A percentile compares a stretch with the other conserved stretches of the same genome.
Conservation (phyloP, 2,113 vertebrate species). For the Hippocampus abdominalis region DNA sequence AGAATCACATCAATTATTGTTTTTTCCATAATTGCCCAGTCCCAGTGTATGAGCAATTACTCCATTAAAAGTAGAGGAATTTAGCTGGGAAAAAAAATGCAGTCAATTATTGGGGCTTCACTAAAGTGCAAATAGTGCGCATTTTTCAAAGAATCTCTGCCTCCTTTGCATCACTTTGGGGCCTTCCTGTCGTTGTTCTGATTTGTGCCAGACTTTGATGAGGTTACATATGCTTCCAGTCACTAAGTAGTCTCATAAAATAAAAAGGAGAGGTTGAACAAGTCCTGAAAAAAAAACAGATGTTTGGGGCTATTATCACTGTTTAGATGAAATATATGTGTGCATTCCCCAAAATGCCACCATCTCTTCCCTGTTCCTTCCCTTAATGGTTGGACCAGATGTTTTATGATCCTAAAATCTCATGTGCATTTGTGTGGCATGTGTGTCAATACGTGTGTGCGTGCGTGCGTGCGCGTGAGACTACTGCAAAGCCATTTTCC, state of each 20-base stretch:
- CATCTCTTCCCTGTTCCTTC: slow-evolving; percentile 8
- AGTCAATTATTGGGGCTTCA: not conserved
- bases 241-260: not conserved
- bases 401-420: slow-evolving; percentile 33
- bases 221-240: slow-evolving; percentile 5
- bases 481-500: slow-evolving; percentile 21
- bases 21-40: too few species aligned
- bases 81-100: not conserved
- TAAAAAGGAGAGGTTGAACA: not conserved
- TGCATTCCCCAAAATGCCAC: slow-evolving; percentile 12
- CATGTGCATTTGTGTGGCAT: slow-evolving; percentile 9
- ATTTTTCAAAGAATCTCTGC: not conserved
- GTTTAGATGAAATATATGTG: slow-evolving; percentile 18
- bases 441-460: not conserved
- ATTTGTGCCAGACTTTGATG: slow-evolving; percentile 8
- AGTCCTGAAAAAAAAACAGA: slow-evolving; percentile 24
- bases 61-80: not conserved
- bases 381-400: slow-evolving; percentile 34
- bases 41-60: not conserved
- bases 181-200: not conserved
- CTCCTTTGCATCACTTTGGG: not conserved
- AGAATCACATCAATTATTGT: too few species aligned
- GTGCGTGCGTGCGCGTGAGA: slow-evolving; percentile 4
- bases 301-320: slow-evolving; percentile 17
- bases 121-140: not conserved